Percentiles rank a stretch among this genome's conserved stretches.
phyloP scores from a whole-genome alignment of 1,140 invertebrate genomes.

The Cephus cinctus region DNA sequence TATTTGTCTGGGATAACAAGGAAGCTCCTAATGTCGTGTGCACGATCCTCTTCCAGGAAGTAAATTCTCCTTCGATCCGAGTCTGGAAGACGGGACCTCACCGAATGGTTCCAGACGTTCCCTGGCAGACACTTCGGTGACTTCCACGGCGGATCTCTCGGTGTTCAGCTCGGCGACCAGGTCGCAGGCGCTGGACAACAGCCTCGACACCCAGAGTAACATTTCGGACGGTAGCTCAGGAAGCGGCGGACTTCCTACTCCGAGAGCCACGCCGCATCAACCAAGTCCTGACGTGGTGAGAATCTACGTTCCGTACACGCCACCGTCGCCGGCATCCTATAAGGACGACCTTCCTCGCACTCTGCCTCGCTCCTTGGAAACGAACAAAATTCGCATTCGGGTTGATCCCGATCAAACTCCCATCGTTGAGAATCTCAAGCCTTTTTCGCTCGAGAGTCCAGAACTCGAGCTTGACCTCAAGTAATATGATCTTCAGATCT shows the following conservation, averaged over 20 bases:
- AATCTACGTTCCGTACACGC: slow-evolving; percentile 73
- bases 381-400: slow-evolving; percentile 66
- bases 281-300: slow-evolving; percentile 69
- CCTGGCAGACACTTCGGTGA: slow-evolving; percentile 78
- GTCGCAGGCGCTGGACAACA: slow-evolving; percentile 72
- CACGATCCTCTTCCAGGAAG: slow-evolving; percentile 53
- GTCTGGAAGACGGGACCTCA: slow-evolving; percentile 67
- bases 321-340: slow-evolving; percentile 57
- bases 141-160: slow-evolving; percentile 78
- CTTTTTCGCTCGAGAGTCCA: slow-evolving; percentile 59
- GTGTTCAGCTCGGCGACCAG: slow-evolving; percentile 74
- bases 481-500: slow-evolving; percentile 27
- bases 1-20: no score
- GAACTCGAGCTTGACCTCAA: slow-evolving; percentile 56
- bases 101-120: slow-evolving; percentile 71
- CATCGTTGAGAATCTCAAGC: slow-evolving; percentile 66
- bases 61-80: slow-evolving; percentile 68
- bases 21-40: no score
- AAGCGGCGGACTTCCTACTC: slow-evolving; percentile 66
- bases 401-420: slow-evolving; percentile 69
- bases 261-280: slow-evolving; percentile 62
- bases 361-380: slow-evolving; percentile 54
- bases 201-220: slow-evolving; percentile 72
- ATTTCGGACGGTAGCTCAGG: slow-evolving; percentile 65
- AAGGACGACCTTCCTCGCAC: slow-evolving; percentile 58